Evolutionary conservation across 2,888 invertebrate species (phyloP), one percentile per base, ranked within the genome.

Genomic region (Drosophila falleni): DNA sequence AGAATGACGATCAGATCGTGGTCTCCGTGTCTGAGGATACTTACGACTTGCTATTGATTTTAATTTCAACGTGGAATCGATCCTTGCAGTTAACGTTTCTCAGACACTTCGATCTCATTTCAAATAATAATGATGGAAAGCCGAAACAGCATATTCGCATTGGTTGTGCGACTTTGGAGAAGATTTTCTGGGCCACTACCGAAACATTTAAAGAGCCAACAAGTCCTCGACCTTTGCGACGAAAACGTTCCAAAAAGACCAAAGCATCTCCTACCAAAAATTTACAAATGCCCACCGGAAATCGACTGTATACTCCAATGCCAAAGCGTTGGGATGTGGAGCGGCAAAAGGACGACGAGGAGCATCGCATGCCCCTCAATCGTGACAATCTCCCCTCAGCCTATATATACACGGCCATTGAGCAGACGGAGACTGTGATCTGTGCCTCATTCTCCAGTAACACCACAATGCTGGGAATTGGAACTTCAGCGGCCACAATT

Each of bases 381-480:
- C 49, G 72, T 0, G 39, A 71, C 0, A 64, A 33, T 5, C 15
- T 74, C 13, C 89, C 84, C 0, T 86, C 87, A 5, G 26, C 16
- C 0, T 86, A 71, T 33, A 1, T 86, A 0, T 88, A 86, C 26
- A 78, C 70, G 13, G 60, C 69, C 0, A 1, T 23, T 0, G 53
- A 46, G 8, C 8, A 5, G 2, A 39, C 53, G 1, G 71, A 78
- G 39, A 56, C 42, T 1, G 72, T 86, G 10, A 56, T 73, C 9
- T 89, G 85, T 16, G 73, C 70, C 31, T 8, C 56, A 1, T 76
- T 83, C 35, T 87, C 85, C 1, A 71, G 67, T n/a, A 63, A 61
- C 5, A 33, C 16, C 3, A 59, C 58, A 9, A 80, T 85, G 72
- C 46, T 85, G 8, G 54, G 55, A 15, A 1, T 88, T 5, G 87